A percentile compares a stretch with the other conserved stretches of the same genome.
Evolutionary conservation across 2,888 invertebrate genomes (phyloP).

Genomic region (Carterocephalus palaemon): DNA sequence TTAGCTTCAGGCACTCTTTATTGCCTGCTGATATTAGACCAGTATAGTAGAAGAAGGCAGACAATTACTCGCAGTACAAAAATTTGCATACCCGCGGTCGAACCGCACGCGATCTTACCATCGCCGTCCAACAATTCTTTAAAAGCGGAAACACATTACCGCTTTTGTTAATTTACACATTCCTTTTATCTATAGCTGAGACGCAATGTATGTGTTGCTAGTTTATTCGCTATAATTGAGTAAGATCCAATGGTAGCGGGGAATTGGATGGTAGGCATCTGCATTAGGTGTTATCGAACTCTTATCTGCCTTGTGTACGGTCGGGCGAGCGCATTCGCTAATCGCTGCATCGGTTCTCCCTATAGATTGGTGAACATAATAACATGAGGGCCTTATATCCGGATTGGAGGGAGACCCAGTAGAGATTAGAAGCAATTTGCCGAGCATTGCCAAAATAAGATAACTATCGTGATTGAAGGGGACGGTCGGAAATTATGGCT

Average conservation of each 20-base stretch:
- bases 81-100: constrained; percentile 47
- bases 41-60: constrained; percentile 49
- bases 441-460: constrained; percentile 57
- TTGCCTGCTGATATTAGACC: constrained; percentile 27
- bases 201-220: constrained; percentile 52
- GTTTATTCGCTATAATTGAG: constrained; percentile 25
- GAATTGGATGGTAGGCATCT: constrained; percentile 33
- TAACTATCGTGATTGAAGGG: constrained; percentile 38
- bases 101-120: constrained; percentile 44
- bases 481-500: constrained; percentile 24
- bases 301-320: constrained; percentile 57
- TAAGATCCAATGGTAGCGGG: constrained; percentile 16
- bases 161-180: constrained; percentile 50
- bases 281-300: constrained; percentile 53
- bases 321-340: constrained; percentile 58
- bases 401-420: constrained; percentile 49
- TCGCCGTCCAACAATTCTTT: constrained; percentile 35
- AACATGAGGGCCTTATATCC: constrained; percentile 59
- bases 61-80: constrained; percentile 48
- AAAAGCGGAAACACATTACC: constrained; percentile 58
- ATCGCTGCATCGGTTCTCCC: constrained; percentile 63
- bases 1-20: constrained; percentile 17
- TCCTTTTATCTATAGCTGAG: constrained; percentile 40
- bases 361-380: constrained; percentile 60
- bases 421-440: constrained; percentile 67